Evolutionary conservation across 2,888 invertebrate species (phyloP).

Genomic region (Dynastes tityus): DNA sequence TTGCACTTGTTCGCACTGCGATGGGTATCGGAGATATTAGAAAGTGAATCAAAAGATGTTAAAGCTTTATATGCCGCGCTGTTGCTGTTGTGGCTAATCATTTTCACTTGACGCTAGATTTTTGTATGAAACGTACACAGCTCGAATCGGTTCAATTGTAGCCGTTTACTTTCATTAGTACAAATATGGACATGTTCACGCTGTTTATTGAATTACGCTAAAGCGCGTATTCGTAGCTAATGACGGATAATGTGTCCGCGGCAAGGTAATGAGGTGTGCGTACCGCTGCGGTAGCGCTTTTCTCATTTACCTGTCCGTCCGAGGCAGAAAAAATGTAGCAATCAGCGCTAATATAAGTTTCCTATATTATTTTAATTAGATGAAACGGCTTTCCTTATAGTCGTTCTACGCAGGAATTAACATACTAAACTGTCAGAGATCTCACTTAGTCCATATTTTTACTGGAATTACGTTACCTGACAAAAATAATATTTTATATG

Average conservation of each 20-base stretch:
- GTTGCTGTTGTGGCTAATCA: not conserved
- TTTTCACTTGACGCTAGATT: not conserved
- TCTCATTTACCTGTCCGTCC: not conserved
- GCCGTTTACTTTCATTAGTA: slow-evolving; percentile 13
- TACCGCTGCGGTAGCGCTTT: slow-evolving; percentile 1
- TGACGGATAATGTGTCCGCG: not conserved
- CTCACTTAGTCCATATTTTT: too few relatives aligned
- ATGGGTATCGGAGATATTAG: not conserved
- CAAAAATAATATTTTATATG: too few relatives aligned
- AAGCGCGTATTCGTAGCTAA: not conserved
- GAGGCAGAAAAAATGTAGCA: not conserved
- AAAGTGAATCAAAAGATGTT: not conserved
- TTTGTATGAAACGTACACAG: not conserved
- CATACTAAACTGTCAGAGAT: too few relatives aligned
- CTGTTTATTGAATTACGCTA: not conserved
- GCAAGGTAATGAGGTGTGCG: slow-evolving; percentile 3
- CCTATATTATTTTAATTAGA: not conserved
- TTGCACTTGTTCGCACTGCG: not conserved
- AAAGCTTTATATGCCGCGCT: not conserved
- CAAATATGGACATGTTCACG: slow-evolving; percentile 4
- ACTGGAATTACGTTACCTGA: too few relatives aligned
- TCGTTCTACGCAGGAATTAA: too few relatives aligned
- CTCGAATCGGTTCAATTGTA: not conserved
- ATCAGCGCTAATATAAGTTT: not conserved
- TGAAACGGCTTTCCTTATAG: too few relatives aligned